Evolutionary conservation across 2,888 invertebrate genomes (phyloP).

Genomic region (Mimachlamys varia): DNA sequence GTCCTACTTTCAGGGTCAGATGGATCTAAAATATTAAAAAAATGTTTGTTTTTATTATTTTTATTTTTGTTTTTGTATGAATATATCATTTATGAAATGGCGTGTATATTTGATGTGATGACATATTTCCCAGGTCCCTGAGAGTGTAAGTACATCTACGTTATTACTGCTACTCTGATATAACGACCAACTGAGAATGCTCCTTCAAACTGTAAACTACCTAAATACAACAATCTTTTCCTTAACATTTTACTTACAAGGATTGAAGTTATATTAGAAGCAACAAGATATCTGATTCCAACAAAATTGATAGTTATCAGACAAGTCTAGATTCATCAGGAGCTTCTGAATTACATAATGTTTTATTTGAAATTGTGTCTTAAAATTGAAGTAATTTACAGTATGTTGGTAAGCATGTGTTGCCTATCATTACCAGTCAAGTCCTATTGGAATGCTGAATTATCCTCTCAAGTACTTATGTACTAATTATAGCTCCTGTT

Average conservation of each 20-base stretch:
- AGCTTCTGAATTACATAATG: not conserved
- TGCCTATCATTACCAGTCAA: not conserved
- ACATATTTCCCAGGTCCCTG: not conserved
- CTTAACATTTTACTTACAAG: not conserved
- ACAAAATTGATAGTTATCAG: too few relatives aligned
- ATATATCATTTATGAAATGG: too few relatives aligned
- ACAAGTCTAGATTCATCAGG: not conserved
- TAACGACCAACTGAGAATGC: not conserved
- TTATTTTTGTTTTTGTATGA: too few relatives aligned
- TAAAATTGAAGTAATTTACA: not conserved
- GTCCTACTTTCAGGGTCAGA: too few relatives aligned
- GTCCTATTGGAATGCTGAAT: slow-evolving; percentile 9
- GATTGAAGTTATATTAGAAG: not conserved
- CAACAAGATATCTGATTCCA: not conserved
- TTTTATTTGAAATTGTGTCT: not conserved
- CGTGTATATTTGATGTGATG: not conserved
- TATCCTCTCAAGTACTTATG: not conserved
- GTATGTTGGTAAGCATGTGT: not conserved
- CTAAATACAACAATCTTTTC: not conserved
- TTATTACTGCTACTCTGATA: not conserved
- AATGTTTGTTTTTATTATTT: too few relatives aligned
- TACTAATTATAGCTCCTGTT: not conserved
- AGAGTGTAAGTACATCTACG: slow-evolving; percentile 25
- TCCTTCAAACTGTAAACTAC: not conserved
- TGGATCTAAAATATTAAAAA: too few relatives aligned